These are phyloP conservation scores for Antrozous pallidus DNA, from an alignment of 2,797 vertebrate species.

Conservation along the genomic window DNA sequence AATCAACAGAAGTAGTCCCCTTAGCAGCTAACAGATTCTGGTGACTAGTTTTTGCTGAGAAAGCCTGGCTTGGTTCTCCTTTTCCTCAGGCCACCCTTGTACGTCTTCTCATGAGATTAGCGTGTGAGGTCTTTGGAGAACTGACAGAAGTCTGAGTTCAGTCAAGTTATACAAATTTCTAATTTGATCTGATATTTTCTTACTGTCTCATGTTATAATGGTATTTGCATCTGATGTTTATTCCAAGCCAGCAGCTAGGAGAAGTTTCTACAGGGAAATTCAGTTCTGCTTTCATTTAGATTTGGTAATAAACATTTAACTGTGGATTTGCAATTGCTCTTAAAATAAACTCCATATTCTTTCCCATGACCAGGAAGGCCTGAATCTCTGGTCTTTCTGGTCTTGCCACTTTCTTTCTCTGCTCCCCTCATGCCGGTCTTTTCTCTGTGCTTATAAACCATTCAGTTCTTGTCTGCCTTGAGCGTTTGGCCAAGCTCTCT, in stretches of 20 bases:
- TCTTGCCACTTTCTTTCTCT: not conserved
- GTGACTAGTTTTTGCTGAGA: not conserved
- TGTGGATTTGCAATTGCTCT: not conserved
- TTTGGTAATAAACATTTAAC: not conserved
- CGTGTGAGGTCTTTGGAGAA: not conserved
- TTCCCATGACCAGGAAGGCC: not conserved
- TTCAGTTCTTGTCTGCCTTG: not conserved
- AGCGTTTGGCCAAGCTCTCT: not conserved
- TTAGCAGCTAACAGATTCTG: not conserved
- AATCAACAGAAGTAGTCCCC: not conserved
- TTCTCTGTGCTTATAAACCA: not conserved
- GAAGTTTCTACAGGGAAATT: constrained; percentile 61
- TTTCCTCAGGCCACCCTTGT: not conserved
- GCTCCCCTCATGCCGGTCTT: not conserved
- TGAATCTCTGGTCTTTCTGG: not conserved
- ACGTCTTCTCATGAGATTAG: not conserved
- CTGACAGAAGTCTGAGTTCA: not conserved
- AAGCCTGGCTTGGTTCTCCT: not conserved
- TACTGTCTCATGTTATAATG: constrained; percentile 48
- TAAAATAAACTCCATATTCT: not conserved
- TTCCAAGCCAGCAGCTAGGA: not conserved
- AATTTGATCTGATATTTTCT: constrained; percentile 33
- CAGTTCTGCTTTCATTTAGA: constrained; percentile 60
- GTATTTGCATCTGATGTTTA: constrained; percentile 55
- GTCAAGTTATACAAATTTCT: not conserved